Evolutionary conservation across 30 jellyfish, hydroid and myxozoan genomes (phyloP), one percentile per base, ranked within the genome.

Genomic region (Aurelia sp.): DNA sequence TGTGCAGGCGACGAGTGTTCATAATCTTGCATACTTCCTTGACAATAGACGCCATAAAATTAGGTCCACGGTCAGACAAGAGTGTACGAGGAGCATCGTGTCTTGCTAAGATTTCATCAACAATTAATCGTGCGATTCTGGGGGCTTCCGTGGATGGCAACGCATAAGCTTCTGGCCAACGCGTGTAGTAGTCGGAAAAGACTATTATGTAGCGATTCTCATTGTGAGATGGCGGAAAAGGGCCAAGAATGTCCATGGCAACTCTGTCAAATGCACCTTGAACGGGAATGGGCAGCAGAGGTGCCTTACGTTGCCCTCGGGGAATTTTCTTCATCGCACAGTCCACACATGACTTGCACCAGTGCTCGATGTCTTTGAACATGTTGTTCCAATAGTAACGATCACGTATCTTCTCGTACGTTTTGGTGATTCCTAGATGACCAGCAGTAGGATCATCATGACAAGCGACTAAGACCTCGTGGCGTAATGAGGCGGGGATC

Each of bases 361-460:
- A 81, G 63, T 81, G 91, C 33, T 81, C 91, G 17, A 67, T 44
- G 24, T 58, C 81, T 76, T 76, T 76, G 50, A 76, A 58, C 78
- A 76, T 76, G 9, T 82, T 82, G 21, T 67, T 77, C 90, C 90
- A 63, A 60, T 63, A 80, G 57, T 80, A 63, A 5, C 83, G 90
- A 35, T 19, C 57, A n/a, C 82, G 90, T n/a, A 15, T 63, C 72
- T 63, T 69, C 78, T 82, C 92, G 77, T 82, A 82, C 10, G 92
- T 69, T 57, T 82, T 82, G n/a, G 18, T 17, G n/a, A 13, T 21
- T 52, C 91, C 74, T 10, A 81, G 41, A 50, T 81, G 91, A 16
- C 91, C 85, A 17, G 85, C 91, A 12, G 91, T 82, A 16, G 81
- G 84, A 31, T 68, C 92, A 52, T 82, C 84, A 50, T 82, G 92